Base-by-base conservation (phyloP, 2,797 vertebrate genomes). In the Syndactyla subalaris region DNA sequence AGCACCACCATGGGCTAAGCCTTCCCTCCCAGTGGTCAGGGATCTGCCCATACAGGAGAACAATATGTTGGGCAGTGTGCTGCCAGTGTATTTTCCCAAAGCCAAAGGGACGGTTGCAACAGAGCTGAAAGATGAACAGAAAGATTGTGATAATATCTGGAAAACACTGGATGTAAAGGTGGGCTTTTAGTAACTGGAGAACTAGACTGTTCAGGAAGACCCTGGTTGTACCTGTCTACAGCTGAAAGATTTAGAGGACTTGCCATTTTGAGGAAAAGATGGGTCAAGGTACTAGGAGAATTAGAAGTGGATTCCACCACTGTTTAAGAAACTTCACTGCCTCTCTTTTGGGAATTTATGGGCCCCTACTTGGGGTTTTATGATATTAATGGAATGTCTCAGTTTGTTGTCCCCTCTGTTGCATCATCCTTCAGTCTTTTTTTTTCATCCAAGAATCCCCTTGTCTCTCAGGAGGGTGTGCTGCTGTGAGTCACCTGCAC, bases 301-400 rank as follows among this genome's bases (percentile, higher is more conserved):
- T 30, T 45, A 59, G 29, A 32, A 73, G 26, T 41, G 8, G 10
- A 34, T 36, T 75, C 36, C 75, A 24, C 29, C 9, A 23, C 36
- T 39, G 7, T 45, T 74, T 41, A 71, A 67, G 18, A 7, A 34
- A 43, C 15, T 75, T 71, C 51, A 30, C 19, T 84, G 12, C 11
- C 8, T 86, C 16, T 11, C 6, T 66, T 85, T 72, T 17, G 32
- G 30, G 9, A 10, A 19, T 72, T 75, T 48, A 46, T 21, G 7
- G 11, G 7, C 36, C 75, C 7, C 20, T 30, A 3, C 30, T 15
- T 70, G 39, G 32, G 72, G 8, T 26, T 78, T 46, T 58, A 19
- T 72, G 19, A 1, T 34, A 18, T 48, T 48, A 32, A 32, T 1
- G 1, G 12, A 19, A 62, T 1, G 2, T 26, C 2, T 70, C 10